phyloP scores from a whole-genome alignment of 2,113 vertebrate species.

The Dascyllus trimaculatus region DNA sequence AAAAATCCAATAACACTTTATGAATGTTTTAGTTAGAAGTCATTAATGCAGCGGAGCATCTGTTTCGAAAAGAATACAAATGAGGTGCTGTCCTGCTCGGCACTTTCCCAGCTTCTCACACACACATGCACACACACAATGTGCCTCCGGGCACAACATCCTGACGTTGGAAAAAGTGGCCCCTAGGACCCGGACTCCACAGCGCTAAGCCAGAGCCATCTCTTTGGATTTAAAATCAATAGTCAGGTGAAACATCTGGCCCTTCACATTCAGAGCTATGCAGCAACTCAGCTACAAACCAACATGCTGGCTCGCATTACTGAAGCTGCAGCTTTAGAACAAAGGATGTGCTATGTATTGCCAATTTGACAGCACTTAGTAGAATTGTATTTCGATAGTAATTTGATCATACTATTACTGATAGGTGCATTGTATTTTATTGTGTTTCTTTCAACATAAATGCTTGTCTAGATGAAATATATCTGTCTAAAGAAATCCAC shows the following conservation, averaged over 20 bases:
- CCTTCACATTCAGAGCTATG: conserved; percentile 50
- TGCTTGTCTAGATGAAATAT: no score
- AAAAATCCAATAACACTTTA: conserved; percentile 86
- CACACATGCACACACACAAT: conserved; percentile 20
- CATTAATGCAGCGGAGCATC: conserved; percentile 84
- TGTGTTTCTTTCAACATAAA: no score
- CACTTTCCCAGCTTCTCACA: conserved; percentile 55
- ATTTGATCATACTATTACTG: no score
- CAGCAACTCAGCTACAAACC: conserved; percentile 45
- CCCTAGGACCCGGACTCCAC: conserved; percentile 61
- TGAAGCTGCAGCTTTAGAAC: conserved; percentile 37
- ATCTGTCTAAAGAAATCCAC: no score
- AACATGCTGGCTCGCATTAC: conserved; percentile 43
- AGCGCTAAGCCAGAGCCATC: conserved; percentile 58
- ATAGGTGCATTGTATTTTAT: no score
- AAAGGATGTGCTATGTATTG: conserved; percentile 22
- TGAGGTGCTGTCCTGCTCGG: conserved; percentile 69
- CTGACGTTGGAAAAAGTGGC: conserved; percentile 68
- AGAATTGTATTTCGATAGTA: background rate
- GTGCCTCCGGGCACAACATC: conserved; percentile 63
- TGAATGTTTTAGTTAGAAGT: conserved; percentile 84
- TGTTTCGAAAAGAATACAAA: conserved; percentile 83
- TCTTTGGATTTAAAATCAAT: conserved; percentile 69
- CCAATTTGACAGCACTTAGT: conserved; percentile 28
- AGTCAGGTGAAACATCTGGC: conserved; percentile 75